Evolutionary conservation across 1,140 invertebrate species (phyloP).

Genomic region (Hydropsyche tenuis): DNA sequence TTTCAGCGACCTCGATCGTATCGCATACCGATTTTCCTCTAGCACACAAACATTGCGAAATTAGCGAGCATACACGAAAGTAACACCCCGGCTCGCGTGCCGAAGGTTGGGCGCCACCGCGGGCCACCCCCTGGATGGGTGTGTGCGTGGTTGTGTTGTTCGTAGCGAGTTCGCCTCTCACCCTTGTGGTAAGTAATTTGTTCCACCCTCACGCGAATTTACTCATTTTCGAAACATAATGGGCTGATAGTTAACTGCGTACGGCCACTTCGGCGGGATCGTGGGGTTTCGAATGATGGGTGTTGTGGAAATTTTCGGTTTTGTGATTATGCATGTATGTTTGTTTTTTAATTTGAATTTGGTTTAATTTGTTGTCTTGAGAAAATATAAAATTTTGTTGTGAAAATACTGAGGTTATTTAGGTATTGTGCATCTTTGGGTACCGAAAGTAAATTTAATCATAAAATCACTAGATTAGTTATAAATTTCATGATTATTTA

Average conservation of each 20-base stretch:
- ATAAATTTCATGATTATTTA: no score
- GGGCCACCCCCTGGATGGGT: background rate
- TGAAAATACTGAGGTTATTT: no score
- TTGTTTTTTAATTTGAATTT: no score
- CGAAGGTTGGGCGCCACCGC: conserved; percentile 3
- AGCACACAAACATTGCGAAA: no score
- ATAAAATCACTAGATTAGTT: no score
- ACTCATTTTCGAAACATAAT: conserved; percentile 42
- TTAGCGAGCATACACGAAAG: background rate
- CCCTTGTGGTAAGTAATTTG: conserved; percentile 30
- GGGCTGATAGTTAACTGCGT: conserved; percentile 38
- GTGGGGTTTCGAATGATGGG: background rate
- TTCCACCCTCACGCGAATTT: conserved; percentile 42
- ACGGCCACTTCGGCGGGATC: conserved; percentile 3
- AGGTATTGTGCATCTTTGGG: no score
- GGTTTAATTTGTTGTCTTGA: no score
- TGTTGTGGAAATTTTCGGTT: background rate
- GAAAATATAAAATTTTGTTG: no score
- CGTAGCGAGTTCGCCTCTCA: background rate
- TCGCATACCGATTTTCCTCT: background rate
- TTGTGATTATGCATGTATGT: background rate
- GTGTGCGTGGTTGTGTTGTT: no score
- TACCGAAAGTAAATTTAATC: no score
- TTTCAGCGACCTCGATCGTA: conserved; percentile 16
- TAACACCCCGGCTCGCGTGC: conserved; percentile 21